Conservation (phyloP, 2,113 vertebrate species). For the Cyanoliseus patagonus region DNA sequence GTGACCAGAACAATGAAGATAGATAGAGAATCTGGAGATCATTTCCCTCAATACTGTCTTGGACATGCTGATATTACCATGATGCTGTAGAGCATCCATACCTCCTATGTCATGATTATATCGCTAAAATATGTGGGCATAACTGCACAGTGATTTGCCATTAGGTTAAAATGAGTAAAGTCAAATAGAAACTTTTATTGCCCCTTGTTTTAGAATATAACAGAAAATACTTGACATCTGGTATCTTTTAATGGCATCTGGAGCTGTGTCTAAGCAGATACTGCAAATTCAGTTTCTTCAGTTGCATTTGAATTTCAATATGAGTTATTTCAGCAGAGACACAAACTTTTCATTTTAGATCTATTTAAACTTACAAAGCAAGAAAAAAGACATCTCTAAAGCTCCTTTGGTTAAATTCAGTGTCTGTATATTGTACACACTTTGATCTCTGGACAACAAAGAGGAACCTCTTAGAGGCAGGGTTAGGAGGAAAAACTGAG, state of each 20-base stretch:
- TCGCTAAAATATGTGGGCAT: conserved; percentile 39
- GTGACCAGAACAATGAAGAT: neutral
- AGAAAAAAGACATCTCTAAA: neutral
- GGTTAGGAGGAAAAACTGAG: neutral
- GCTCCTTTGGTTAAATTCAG: neutral
- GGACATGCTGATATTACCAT: neutral
- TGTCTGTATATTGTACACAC: neutral
- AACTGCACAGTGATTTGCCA: conserved; percentile 32
- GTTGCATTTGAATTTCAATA: conserved; percentile 21
- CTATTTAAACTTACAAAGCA: neutral
- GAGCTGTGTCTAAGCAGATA: conserved; percentile 57
- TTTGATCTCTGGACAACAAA: conserved; percentile 9
- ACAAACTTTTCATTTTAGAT: neutral
- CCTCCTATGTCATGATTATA: conserved; percentile 27
- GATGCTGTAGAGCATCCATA: conserved; percentile 24
- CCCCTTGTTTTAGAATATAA: conserved; percentile 42
- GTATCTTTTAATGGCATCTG: conserved; percentile 66
- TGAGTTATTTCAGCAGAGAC: conserved; percentile 7
- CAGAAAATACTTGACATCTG: conserved; percentile 65
- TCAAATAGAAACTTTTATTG: conserved; percentile 62
- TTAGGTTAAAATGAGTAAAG: conserved; percentile 45
- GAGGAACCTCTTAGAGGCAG: neutral
- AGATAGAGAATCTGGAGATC: conserved; percentile 33
- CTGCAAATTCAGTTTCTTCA: conserved; percentile 26
- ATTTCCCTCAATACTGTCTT: conserved; percentile 14